phyloP scores from a whole-genome alignment of 2,797 vertebrate species.

The Fistularia commersonii region DNA sequence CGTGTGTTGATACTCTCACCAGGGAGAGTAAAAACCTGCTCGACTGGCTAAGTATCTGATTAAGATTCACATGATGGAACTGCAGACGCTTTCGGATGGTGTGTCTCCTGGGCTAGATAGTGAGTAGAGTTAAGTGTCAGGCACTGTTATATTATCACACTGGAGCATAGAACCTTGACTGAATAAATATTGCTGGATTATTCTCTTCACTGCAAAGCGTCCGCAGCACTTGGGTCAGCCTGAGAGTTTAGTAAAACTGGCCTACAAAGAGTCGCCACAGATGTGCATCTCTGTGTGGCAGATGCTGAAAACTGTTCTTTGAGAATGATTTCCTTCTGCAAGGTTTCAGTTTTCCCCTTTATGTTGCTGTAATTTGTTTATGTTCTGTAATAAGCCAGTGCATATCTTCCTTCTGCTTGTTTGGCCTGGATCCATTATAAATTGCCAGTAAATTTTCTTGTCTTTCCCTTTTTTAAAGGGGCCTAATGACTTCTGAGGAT shows the following conservation, averaged over 20 bases:
- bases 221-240: slow-evolving; percentile 34
- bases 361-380: slow-evolving; percentile 66
- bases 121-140: slow-evolving; percentile 70
- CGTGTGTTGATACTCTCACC: slow-evolving; percentile 74
- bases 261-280: slow-evolving; percentile 37
- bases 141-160: slow-evolving; percentile 62
- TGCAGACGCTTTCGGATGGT: slow-evolving; percentile 65
- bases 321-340: slow-evolving; percentile 55
- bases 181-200: slow-evolving; percentile 54
- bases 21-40: slow-evolving; percentile 68
- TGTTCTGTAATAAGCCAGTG: slow-evolving; percentile 57
- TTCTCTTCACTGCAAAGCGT: slow-evolving; percentile 29
- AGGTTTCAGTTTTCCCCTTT: slow-evolving; percentile 55
- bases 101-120: slow-evolving; percentile 70
- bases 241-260: slow-evolving; percentile 30
- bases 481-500: slow-evolving; percentile 46
- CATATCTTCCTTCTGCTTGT: slow-evolving; percentile 58
- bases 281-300: slow-evolving; percentile 53
- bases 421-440: slow-evolving; percentile 52
- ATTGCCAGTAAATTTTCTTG: slow-evolving; percentile 36
- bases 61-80: slow-evolving; percentile 73
- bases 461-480: slow-evolving; percentile 31
- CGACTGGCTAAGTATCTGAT: slow-evolving; percentile 71
- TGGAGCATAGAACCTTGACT: slow-evolving; percentile 49
- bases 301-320: slow-evolving; percentile 54